Percentiles rank a stretch among this genome's conserved stretches.
Evolutionary conservation across 2,888 invertebrate genomes (phyloP).

Genomic region (Conus canariensis): DNA sequence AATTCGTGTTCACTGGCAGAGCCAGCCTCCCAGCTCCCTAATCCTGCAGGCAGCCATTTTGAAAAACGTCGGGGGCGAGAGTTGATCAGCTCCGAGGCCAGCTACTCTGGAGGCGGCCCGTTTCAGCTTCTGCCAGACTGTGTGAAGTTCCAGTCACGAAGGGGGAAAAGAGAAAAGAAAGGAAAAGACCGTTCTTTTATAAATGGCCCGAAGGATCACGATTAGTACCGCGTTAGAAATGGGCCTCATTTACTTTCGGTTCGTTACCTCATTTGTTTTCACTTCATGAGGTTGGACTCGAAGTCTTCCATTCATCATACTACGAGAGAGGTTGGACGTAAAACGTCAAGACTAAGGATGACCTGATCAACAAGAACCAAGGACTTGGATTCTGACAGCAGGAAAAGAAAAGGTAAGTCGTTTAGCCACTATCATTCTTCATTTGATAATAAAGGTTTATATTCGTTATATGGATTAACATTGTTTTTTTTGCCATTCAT

Average conservation of each 20-base stretch:
- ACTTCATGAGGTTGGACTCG: not conserved
- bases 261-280: not conserved
- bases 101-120: conserved; percentile 2
- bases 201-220: not conserved
- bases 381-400: not conserved
- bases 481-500: too few species aligned
- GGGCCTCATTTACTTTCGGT: too few species aligned
- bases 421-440: not conserved
- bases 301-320: not conserved
- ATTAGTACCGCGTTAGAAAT: not conserved
- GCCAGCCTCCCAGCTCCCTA: conserved; percentile 22
- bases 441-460: not conserved
- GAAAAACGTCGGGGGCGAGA: not conserved
- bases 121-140: not conserved
- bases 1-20: not conserved
- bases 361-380: not conserved
- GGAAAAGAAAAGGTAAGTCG: not conserved
- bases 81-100: not conserved
- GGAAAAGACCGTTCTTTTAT: not conserved
- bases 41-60: conserved; percentile 37
- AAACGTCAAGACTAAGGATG: not conserved
- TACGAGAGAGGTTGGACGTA: not conserved
- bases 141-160: not conserved
- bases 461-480: not conserved
- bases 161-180: not conserved